Evolutionary conservation across 2,797 vertebrate genomes (phyloP).

Genomic region (Paratrypauchen microcephalus): DNA sequence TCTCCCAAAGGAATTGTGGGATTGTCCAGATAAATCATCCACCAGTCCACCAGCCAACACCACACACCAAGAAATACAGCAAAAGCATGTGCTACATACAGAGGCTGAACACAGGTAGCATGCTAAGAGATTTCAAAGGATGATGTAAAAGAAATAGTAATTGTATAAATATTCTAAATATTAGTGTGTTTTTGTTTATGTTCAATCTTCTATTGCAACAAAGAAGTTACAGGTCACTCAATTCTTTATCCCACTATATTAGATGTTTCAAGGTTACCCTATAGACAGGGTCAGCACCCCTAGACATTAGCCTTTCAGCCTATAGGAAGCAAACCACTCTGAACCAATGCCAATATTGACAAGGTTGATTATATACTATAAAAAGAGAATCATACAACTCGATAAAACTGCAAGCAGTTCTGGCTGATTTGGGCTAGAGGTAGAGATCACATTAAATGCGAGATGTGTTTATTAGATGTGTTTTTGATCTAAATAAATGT

Average conservation of each 20-base stretch:
- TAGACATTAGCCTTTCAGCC: no score
- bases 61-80: conserved; percentile 32
- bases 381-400: not conserved
- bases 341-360: not conserved
- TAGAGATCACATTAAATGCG: not conserved
- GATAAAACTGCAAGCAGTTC: not conserved
- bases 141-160: no score
- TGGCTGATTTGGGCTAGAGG: not conserved
- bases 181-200: no score
- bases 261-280: no score
- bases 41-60: conserved; percentile 46
- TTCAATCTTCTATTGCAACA: no score
- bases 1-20: conserved; percentile 59
- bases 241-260: no score
- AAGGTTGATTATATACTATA: not conserved
- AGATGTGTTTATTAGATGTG: no score
- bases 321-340: not conserved
- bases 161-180: no score
- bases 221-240: no score
- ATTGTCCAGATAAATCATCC: conserved; percentile 70
- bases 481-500: not conserved
- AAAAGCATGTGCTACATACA: not conserved
- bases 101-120: not conserved
- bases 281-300: no score
- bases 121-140: no score